Conservation (phyloP, 2,888 invertebrate genomes). For the Itoplectis maculator region DNA sequence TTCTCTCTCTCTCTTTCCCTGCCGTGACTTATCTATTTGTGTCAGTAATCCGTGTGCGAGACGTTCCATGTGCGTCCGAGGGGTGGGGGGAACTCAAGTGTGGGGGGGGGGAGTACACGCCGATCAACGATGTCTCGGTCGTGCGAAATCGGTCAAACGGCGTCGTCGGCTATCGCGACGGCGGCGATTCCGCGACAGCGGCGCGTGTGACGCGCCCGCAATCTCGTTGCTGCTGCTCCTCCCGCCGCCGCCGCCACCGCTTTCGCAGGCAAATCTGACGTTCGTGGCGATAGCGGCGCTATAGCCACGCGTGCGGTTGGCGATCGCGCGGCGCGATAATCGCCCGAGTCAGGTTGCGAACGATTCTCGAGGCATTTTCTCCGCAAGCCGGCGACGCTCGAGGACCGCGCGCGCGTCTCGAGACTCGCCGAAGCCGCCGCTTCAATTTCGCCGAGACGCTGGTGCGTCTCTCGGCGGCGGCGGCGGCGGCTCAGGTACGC, state of each 20-base stretch:
- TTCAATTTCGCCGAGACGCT: conserved; percentile 61
- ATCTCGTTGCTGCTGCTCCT: background rate
- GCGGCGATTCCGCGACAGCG: background rate
- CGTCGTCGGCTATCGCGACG: conserved; percentile 7
- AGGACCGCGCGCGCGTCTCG: too few relatives aligned
- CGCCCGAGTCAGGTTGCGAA: conserved; percentile 16
- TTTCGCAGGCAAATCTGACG: conserved; percentile 30
- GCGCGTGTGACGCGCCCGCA: conserved; percentile 31
- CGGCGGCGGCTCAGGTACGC: background rate
- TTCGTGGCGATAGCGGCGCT: conserved; percentile 3
- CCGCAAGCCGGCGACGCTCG: background rate
- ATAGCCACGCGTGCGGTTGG: background rate
- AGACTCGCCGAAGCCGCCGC: too few relatives aligned
- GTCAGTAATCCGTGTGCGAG: conserved; percentile 15
- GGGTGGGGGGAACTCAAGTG: too few relatives aligned
- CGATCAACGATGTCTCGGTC: conserved; percentile 11
- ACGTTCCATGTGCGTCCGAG: background rate
- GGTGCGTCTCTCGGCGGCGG: background rate
- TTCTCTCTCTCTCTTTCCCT: conserved; percentile 18
- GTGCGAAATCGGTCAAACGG: conserved; percentile 39
- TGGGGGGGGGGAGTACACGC: background rate
- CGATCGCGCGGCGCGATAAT: conserved; percentile 45
- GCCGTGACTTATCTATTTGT: conserved; percentile 19
- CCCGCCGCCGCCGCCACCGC: too few relatives aligned
- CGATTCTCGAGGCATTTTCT: conserved; percentile 14